Percentiles rank a stretch among this genome's conserved stretches.
These are phyloP conservation scores for Xenentodon cancila DNA, from an alignment of 2,797 vertebrate genomes.

Conservation along the genomic window DNA sequence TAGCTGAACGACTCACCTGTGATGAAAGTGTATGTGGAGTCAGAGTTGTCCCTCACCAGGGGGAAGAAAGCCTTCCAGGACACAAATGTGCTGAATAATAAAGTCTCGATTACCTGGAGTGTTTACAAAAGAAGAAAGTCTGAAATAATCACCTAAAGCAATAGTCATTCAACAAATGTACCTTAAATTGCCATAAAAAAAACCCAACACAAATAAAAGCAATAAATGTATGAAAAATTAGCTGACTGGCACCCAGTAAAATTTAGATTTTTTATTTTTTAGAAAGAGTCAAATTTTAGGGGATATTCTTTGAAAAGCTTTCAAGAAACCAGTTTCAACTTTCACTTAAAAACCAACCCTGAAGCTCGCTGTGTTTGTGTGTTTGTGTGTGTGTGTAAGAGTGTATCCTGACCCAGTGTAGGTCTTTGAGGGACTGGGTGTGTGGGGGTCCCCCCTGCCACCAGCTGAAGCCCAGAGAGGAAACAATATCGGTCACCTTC, in stretches of 20 bases:
- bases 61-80: constrained; percentile 87
- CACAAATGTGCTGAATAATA: constrained; percentile 84
- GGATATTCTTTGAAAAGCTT: too few relatives aligned
- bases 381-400: background rate
- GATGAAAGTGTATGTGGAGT: constrained; percentile 86
- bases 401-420: constrained; percentile 78
- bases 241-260: too few relatives aligned
- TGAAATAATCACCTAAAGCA: background rate
- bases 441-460: constrained; percentile 88
- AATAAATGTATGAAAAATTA: background rate
- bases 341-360: too few relatives aligned
- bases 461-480: constrained; percentile 88
- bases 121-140: background rate
- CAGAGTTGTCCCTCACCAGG: constrained; percentile 80
- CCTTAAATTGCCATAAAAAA: background rate
- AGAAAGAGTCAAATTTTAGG: too few relatives aligned
- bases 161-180: background rate
- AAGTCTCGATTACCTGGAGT: constrained; percentile 79
- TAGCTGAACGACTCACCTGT: constrained; percentile 76
- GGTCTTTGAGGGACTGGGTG: constrained; percentile 84
- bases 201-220: background rate
- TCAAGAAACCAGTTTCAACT: too few relatives aligned
- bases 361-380: background rate
- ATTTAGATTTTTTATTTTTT: too few relatives aligned
- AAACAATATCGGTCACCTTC: constrained; percentile 86